phyloP scores from a whole-genome alignment of 2,797 vertebrate genomes.

The Neoniphon sammara region DNA sequence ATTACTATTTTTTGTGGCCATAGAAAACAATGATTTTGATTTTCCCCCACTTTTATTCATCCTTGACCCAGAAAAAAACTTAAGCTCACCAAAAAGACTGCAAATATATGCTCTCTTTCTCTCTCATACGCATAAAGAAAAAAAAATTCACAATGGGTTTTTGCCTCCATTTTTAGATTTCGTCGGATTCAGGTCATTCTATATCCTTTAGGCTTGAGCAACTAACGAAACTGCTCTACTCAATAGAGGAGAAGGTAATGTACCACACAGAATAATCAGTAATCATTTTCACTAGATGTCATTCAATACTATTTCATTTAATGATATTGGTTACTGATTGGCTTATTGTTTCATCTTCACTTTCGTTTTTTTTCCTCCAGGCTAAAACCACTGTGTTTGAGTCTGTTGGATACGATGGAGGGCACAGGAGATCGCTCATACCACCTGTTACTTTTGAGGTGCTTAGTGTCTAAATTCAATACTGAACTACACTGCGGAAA shows the following conservation, averaged over 20 bases:
- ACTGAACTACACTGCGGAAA: neutral
- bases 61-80: too few relatives aligned
- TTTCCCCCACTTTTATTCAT: too few relatives aligned
- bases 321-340: neutral
- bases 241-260: conserved; percentile 95
- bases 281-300: neutral
- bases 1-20: too few relatives aligned
- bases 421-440: conserved; percentile 91
- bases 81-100: too few relatives aligned
- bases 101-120: neutral
- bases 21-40: too few relatives aligned
- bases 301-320: neutral
- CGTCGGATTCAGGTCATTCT: conserved; percentile 82
- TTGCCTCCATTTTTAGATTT: conserved; percentile 78
- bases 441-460: conserved; percentile 94
- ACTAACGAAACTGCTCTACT: conserved; percentile 90
- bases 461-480: conserved; percentile 14
- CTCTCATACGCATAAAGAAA: neutral
- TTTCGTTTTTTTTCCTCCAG: conserved; percentile 67
- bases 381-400: conserved; percentile 80
- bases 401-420: conserved; percentile 84
- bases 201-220: conserved; percentile 88
- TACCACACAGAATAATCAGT: neutral
- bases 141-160: neutral
- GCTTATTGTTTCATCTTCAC: neutral